These are phyloP conservation scores for Aleiodes testaceus DNA, from an alignment of 2,888 invertebrate species.

Conservation along the genomic window DNA sequence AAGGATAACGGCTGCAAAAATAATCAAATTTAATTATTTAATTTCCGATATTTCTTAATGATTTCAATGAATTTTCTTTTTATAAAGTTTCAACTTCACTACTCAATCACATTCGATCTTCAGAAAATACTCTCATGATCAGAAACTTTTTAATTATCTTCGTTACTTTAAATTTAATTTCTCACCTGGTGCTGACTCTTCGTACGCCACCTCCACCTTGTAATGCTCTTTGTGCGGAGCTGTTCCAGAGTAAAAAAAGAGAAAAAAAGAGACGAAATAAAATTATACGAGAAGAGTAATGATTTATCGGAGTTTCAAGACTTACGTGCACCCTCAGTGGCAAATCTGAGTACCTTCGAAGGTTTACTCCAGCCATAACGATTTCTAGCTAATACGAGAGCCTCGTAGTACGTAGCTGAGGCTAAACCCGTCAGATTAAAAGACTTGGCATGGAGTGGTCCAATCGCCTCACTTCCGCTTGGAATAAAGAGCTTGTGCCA, in stretches of 20 bases:
- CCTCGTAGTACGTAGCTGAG: constrained; percentile 85
- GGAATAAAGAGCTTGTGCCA: constrained; percentile 84
- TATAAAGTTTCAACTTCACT: no score
- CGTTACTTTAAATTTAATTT: no score
- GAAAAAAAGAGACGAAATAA: constrained; percentile 1
- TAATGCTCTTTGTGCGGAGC: constrained; percentile 47
- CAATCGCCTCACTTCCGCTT: constrained; percentile 70
- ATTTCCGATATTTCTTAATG: no score
- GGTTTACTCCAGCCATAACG: constrained; percentile 90
- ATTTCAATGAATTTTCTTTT: no score
- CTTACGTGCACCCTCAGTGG: constrained; percentile 84
- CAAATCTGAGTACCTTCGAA: constrained; percentile 83
- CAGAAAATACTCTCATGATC: no score
- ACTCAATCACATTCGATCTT: no score
- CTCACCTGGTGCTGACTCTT: constrained; percentile 50
- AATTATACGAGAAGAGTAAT: not conserved
- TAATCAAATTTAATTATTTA: no score
- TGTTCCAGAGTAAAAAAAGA: constrained; percentile 13
- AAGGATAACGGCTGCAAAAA: constrained; percentile 31
- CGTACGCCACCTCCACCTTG: constrained; percentile 45
- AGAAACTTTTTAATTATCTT: no score
- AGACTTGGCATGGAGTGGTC: constrained; percentile 84
- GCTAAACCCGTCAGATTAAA: constrained; percentile 84
- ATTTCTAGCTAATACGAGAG: constrained; percentile 85
- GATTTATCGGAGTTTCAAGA: constrained; percentile 39